Percentiles rank a stretch among this genome's conserved stretches.
phyloP scores from a whole-genome alignment of 64 coral and sea anemone species.

The Exaiptasia diaphana region DNA sequence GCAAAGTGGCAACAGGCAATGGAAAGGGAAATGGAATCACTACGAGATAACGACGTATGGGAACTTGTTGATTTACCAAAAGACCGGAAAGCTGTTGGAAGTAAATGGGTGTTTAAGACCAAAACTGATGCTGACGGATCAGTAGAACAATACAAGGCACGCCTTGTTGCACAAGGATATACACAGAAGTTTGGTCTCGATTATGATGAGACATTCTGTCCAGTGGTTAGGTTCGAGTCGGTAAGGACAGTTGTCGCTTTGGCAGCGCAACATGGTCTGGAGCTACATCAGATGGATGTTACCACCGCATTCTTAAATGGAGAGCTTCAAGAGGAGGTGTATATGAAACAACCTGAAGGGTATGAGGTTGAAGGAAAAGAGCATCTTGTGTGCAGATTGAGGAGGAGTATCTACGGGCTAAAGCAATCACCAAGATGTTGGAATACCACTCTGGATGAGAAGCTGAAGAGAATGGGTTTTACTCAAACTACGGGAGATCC shows the following conservation, averaged over 20 bases:
- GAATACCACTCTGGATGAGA: constrained; percentile 45
- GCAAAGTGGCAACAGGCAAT: background rate
- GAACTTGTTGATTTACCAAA: constrained; percentile 13
- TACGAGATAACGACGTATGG: background rate
- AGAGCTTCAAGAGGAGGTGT: constrained; percentile 59
- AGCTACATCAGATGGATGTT: constrained; percentile 48
- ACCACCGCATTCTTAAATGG: constrained; percentile 60
- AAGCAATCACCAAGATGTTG: constrained; percentile 48
- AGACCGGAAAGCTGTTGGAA: constrained; percentile 23
- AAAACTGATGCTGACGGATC: constrained; percentile 46
- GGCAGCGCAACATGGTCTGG: constrained; percentile 3
- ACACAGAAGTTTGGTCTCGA: constrained; percentile 25
- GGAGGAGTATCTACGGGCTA: constrained; percentile 25
- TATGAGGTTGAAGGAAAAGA: constrained; percentile 9
- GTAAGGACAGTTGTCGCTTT: constrained; percentile 29
- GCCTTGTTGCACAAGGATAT: constrained; percentile 39
- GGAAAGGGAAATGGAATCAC: background rate
- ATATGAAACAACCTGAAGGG: constrained; percentile 56
- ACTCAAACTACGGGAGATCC: constrained; percentile 21
- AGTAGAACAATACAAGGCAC: constrained; percentile 28
- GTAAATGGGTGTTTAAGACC: constrained; percentile 19
- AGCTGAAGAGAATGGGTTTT: constrained; percentile 23
- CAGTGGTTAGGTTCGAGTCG: constrained; percentile 35
- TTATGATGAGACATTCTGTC: constrained; percentile 2
- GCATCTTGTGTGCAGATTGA: constrained; percentile 36